Base-by-base conservation (phyloP, 2,888 invertebrate genomes). In the Conus canariensis region DNA sequence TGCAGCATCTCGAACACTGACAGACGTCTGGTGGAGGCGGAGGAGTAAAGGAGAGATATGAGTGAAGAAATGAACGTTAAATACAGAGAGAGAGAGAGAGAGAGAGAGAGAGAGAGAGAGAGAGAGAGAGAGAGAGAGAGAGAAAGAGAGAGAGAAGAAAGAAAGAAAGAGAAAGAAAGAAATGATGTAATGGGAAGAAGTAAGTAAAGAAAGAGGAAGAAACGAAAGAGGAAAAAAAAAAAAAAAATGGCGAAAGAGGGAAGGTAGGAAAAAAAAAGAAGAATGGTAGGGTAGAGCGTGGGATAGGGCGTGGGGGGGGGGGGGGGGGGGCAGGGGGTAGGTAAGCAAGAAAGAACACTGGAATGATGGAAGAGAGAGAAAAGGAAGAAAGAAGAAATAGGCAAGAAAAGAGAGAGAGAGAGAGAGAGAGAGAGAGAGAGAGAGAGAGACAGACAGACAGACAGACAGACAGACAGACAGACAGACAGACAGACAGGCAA, bases 1-100 rank as follows among this genome's bases (percentile, higher is more conserved):
- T 90, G 90, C 70, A 90, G 85, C 90, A 90, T 90, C 64, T 90
- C 90, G 88, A 90, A 90, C 67, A 90, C 88, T 0, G 90, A 90
- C 59, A 83, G 88, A n/a, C 90, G 82, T 56, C 87, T 90, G 70
- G 14, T 45, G 45, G 45, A 45, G 45, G 45, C 45, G 45, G 45
- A 45, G 45, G 25, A 10, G 74, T 14, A 22, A 67, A 25, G 70
- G 22, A 12, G 30, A 22, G 22, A 25, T 0, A 60, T 8, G 5
- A 10, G 56, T 19, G 74, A n/a, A n/a, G 25, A n/a, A 45, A 4
- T 45, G 1, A 64, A 12, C 45, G 45, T 45, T 45, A 45, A 64
- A 16, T 14, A 64, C 16, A 64, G 45, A 45, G 45, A 45, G 45
- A 45, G 45, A 45, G 45, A 64, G 60, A 64, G 1, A 64, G 59